Evolutionary conservation across 2,888 invertebrate genomes (phyloP).

Genomic region (Piscicola geometra): DNA sequence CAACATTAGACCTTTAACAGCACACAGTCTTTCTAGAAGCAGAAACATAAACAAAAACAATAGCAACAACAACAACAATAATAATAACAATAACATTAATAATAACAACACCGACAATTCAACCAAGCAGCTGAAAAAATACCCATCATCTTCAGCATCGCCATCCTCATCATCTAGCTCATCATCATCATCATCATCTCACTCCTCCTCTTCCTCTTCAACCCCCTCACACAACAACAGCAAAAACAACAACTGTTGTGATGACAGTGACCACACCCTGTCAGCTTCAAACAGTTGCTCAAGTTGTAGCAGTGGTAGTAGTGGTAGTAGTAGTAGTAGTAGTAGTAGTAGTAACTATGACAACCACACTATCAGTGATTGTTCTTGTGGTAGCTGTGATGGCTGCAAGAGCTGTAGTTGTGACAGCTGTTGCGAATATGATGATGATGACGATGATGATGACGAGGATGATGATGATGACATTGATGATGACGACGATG

Average conservation of each 20-base stretch:
- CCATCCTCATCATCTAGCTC: too few relatives aligned
- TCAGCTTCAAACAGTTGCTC: background rate
- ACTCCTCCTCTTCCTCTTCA: background rate
- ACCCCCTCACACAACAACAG: background rate
- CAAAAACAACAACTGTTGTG: background rate
- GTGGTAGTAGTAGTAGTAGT: too few relatives aligned
- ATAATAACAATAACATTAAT: background rate
- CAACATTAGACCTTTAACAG: too few relatives aligned
- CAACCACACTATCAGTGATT: too few relatives aligned
- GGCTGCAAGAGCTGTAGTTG: background rate
- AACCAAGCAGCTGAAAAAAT: background rate
- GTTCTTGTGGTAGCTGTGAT: slow-evolving; percentile 1
- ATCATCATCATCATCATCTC: background rate
- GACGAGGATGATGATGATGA: too few relatives aligned
- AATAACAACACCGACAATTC: background rate
- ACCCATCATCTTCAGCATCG: too few relatives aligned
- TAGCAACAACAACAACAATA: background rate
- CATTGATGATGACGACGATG: too few relatives aligned
- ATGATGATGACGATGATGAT: too few relatives aligned
- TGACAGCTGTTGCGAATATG: background rate
- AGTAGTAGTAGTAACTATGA: background rate
- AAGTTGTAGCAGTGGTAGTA: background rate
- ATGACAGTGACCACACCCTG: too few relatives aligned
- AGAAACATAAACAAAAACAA: background rate
- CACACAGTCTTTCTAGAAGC: background rate